Conservation (phyloP, 2,113 vertebrate species). For the Microtus richardsoni region DNA sequence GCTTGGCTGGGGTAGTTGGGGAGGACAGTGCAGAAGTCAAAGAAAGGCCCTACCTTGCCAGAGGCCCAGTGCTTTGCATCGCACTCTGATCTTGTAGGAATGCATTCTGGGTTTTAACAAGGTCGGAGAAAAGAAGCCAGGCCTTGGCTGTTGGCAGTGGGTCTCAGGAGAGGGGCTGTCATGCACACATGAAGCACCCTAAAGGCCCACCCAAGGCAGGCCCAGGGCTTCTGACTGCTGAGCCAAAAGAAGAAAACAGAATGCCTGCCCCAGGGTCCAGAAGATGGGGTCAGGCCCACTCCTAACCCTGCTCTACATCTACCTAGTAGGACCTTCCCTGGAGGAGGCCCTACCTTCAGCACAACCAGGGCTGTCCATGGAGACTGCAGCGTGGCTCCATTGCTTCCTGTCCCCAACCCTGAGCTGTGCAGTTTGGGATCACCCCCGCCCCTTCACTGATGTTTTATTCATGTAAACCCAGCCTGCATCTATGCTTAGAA, state of each 20-base stretch:
- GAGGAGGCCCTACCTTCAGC: background rate
- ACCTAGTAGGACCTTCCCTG: too few relatives aligned
- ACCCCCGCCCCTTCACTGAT: slow-evolving; percentile 15
- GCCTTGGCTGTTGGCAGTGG: background rate
- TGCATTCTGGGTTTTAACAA: slow-evolving; percentile 29
- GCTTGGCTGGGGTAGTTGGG: background rate
- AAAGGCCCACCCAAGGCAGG: background rate
- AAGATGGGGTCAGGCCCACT: background rate
- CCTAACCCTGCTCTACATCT: background rate
- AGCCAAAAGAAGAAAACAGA: background rate
- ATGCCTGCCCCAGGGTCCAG: background rate
- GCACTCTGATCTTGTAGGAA: background rate
- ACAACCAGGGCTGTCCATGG: fast-evolving
- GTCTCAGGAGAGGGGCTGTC: background rate
- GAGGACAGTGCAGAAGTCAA: background rate
- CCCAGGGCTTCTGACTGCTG: background rate
- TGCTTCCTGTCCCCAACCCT: slow-evolving; percentile 42
- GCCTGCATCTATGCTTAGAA: slow-evolving; percentile 67
- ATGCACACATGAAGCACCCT: background rate
- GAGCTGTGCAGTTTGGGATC: slow-evolving; percentile 45
- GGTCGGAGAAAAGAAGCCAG: background rate
- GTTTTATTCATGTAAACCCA: slow-evolving; percentile 75
- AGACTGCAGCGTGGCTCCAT: background rate
- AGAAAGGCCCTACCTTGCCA: background rate
- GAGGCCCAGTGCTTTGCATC: background rate